phyloP scores from a whole-genome alignment of 2,113 vertebrate genomes.

The Centropristis striata region DNA sequence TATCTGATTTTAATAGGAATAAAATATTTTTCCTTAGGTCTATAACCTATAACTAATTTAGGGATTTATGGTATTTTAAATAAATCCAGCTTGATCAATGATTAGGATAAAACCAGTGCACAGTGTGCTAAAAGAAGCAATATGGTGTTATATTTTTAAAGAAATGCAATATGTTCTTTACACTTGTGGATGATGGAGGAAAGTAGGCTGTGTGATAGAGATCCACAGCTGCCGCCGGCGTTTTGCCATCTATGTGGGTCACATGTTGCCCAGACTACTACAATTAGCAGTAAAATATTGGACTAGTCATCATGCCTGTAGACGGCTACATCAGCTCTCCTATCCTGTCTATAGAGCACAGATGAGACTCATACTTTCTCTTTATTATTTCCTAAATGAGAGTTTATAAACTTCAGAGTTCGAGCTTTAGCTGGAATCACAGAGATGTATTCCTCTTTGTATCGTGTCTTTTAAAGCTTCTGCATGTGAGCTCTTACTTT shows the following conservation, averaged over 20 bases:
- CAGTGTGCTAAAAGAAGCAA: neutral
- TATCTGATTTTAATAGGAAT: neutral
- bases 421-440: neutral
- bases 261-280: conserved; percentile 65
- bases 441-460: neutral
- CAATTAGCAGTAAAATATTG: conserved; percentile 66
- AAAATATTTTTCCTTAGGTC: neutral
- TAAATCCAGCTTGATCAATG: neutral
- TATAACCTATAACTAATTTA: neutral
- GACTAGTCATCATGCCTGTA: conserved; percentile 44
- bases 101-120: neutral
- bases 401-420: neutral
- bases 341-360: conserved; percentile 23
- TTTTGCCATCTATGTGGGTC: conserved; percentile 80
- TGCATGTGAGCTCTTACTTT: conserved; percentile 38
- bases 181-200: conserved; percentile 41
- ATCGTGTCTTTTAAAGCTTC: neutral
- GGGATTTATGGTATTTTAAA: neutral
- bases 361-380: conserved; percentile 1
- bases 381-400: neutral
- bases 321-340: conserved; percentile 16
- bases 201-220: conserved; percentile 50
- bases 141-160: conserved; percentile 4
- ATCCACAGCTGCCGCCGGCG: conserved; percentile 58
- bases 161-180: conserved; percentile 23